phyloP scores from a whole-genome alignment of 2,113 vertebrate species.

The Eulacestoma nigropectus region DNA sequence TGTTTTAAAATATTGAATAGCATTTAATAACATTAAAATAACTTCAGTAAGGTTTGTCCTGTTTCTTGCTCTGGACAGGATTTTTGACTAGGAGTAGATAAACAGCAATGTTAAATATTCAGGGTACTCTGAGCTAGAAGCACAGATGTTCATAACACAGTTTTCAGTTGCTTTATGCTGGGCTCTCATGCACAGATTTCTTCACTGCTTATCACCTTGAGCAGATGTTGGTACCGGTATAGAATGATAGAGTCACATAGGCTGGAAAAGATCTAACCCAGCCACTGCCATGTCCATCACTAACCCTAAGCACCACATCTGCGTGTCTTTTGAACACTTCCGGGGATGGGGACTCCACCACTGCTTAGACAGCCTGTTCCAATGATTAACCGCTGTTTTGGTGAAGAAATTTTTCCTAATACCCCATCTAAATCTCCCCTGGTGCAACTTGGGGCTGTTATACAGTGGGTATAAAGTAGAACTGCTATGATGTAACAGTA shows the following conservation, averaged over 20 bases:
- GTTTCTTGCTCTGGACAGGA: background rate
- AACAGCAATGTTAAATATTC: background rate
- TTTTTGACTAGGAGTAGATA: background rate
- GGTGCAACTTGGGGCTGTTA: background rate
- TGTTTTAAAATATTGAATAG: background rate
- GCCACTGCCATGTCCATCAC: background rate
- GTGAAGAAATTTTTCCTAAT: background rate
- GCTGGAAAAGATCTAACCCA: background rate
- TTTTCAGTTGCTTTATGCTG: background rate
- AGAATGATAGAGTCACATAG: background rate
- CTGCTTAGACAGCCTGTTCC: background rate
- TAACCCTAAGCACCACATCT: background rate
- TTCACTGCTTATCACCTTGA: rapidly evolving
- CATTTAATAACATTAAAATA: background rate
- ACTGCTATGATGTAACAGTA: background rate
- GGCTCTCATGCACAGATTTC: background rate
- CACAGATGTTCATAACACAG: background rate
- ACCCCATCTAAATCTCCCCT: background rate
- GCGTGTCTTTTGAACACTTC: background rate
- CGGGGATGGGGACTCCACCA: background rate
- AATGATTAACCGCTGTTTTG: background rate
- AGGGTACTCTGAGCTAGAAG: background rate
- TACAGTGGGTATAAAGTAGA: background rate
- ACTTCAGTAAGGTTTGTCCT: background rate
- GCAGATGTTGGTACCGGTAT: background rate